Evolutionary conservation across 2,113 vertebrate species (phyloP).

Genomic region (Aegithalos caudatus): DNA sequence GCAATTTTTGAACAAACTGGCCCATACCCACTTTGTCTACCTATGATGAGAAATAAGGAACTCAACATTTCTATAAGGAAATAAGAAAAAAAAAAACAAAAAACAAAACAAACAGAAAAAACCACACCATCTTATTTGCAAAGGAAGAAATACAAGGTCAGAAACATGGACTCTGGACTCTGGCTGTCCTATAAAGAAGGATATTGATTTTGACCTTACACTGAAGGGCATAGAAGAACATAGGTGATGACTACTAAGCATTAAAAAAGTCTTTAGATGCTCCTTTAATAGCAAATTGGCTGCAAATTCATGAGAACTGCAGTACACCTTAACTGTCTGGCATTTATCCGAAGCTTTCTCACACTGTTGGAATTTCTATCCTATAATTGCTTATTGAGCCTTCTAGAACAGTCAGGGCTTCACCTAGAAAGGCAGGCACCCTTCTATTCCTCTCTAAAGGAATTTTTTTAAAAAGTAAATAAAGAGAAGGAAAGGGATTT

Average conservation of each 20-base stretch:
- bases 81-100: not conserved
- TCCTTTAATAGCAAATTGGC: not conserved
- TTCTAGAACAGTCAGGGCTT: not conserved
- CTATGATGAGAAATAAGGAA: not conserved
- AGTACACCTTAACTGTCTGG: not conserved
- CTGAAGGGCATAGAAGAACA: not conserved
- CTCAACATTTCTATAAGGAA: not conserved
- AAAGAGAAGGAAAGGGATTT: not conserved
- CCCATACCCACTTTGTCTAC: not conserved
- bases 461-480: not conserved
- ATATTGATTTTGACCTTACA: not conserved
- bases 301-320: not conserved
- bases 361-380: not conserved
- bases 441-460: not conserved
- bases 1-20: not conserved
- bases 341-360: not conserved
- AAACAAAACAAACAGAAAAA: no score
- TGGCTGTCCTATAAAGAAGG: not conserved
- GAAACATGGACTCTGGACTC: not conserved
- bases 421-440: not conserved
- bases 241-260: fast-evolving
- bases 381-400: not conserved
- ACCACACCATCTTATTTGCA: not conserved
- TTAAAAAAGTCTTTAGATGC: not conserved
- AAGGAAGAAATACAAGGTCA: not conserved